Percentiles rank a stretch among this genome's conserved stretches.
phyloP scores from a whole-genome alignment of 1,140 invertebrate species.

The Anoplolepis gracilipes region DNA sequence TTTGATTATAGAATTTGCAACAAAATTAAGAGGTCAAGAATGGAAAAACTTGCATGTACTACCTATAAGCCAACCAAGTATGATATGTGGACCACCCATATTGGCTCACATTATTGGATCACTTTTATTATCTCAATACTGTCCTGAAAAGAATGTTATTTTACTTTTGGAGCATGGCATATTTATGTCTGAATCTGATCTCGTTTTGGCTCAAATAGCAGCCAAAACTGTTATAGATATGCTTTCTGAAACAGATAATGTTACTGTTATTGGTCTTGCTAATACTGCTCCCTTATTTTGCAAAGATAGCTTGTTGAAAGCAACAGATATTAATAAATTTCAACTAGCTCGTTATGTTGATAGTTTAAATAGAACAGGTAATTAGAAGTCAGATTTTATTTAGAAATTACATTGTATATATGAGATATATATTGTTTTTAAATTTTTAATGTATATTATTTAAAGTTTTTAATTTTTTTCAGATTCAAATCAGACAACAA shows the following conservation, averaged over 20 bases:
- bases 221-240: slow-evolving; percentile 84
- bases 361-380: slow-evolving; percentile 77
- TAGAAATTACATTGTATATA: background rate
- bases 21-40: slow-evolving; percentile 76
- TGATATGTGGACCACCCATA: slow-evolving; percentile 82
- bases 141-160: slow-evolving; percentile 81
- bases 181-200: slow-evolving; percentile 82
- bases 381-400: slow-evolving; percentile 2
- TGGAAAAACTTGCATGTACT: slow-evolving; percentile 83
- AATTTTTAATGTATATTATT: too few species aligned
- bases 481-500: slow-evolving; percentile 78
- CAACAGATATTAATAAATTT: slow-evolving; percentile 84
- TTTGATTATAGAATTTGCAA: slow-evolving; percentile 75
- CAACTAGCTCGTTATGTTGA: slow-evolving; percentile 81
- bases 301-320: slow-evolving; percentile 79
- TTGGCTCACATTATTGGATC: slow-evolving; percentile 82
- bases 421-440: too few species aligned
- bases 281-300: slow-evolving; percentile 75
- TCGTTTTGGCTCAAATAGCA: slow-evolving; percentile 81
- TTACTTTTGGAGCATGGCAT: slow-evolving; percentile 81
- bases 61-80: slow-evolving; percentile 79
- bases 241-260: slow-evolving; percentile 81
- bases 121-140: slow-evolving; percentile 82
- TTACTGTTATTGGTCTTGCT: slow-evolving; percentile 80
- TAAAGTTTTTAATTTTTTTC: slow-evolving; percentile 56